These are phyloP conservation scores for Pterocles gutturalis DNA, from an alignment of 2,113 vertebrate species.

Conservation along the genomic window DNA sequence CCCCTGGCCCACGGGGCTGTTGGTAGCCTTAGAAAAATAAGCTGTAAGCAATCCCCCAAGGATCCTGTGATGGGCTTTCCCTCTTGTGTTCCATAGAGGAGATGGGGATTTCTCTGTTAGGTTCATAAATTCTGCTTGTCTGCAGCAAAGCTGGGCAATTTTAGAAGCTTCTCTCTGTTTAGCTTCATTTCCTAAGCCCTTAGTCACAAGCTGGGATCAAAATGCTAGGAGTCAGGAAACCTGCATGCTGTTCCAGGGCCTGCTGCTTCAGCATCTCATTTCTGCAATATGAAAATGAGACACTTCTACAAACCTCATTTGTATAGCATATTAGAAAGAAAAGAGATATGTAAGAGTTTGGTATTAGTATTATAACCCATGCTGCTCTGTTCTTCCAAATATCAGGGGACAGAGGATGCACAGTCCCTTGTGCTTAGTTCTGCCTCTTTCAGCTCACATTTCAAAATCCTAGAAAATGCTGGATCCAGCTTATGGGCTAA, in stretches of 20 bases:
- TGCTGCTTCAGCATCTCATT: background rate
- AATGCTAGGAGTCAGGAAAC: background rate
- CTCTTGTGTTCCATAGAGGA: background rate
- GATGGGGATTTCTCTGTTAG: background rate
- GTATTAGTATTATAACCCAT: background rate
- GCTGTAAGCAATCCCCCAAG: background rate
- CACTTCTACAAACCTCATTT: background rate
- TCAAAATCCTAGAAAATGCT: background rate
- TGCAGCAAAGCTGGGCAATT: background rate
- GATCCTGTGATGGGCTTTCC: background rate
- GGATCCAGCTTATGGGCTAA: background rate
- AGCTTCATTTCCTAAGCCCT: background rate
- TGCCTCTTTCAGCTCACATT: background rate
- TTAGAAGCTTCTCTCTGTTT: background rate
- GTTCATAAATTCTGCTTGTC: background rate
- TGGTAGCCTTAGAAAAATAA: background rate
- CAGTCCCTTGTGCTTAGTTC: background rate
- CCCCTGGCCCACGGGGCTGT: accelerated
- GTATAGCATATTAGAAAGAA: background rate
- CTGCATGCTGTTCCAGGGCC: background rate
- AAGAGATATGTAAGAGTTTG: background rate
- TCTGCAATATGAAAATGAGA: background rate
- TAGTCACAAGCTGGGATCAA: background rate
- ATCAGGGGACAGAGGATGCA: background rate
- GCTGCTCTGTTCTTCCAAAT: background rate